Evolutionary conservation across 2,797 vertebrate genomes (phyloP), one percentile per base, ranked within the genome.

Genomic region (Cryptoprocta ferox): DNA sequence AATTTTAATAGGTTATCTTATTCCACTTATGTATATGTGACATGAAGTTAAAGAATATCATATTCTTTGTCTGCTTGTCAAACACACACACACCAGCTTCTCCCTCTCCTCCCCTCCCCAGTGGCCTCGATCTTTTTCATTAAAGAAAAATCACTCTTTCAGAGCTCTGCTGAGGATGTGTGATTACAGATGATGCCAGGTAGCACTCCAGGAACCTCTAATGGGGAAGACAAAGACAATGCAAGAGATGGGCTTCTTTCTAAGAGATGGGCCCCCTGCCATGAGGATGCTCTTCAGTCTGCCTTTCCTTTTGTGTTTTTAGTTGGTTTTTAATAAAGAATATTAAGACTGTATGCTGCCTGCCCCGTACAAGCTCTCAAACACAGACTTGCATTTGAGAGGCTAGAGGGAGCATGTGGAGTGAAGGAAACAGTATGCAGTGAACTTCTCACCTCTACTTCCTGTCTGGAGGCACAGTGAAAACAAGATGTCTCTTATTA

Each of bases 261-360:
- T 6, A 2, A 97, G 85, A 97, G 83, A 90, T 32, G 78, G 56
- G 85, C 86, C 83, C 97, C 96, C 97, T 92, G 96, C 83, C 75
- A 45, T 42, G 95, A 56, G 82, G 56, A 97, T 93, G 18, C 95
- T 37, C n/a, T 95, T 95, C 70, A 66, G 88, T 91, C 30, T 90
- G 1, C 28, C 66, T 96, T 11, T 94, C 24, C 30, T 96, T 89
- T 97, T 79, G 96, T 97, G 91, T 96, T 97, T 97, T 94, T 81
- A 37, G 97, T 98, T 98, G 37, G 48, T 32, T n/a, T 96, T 97
- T 98, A 97, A 98, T 97, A 96, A 98, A 98, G 76, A 56, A 91
- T 93, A 26, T 89, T 0, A 0, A 0, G 0, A 88, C 83, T 97
- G 92, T 96, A 65, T 96, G 83, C 56, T 92, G 39, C 68, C 21